These are phyloP conservation scores for Heliconius hewitsoni DNA, from an alignment of 1,140 invertebrate species.

Conservation along the genomic window DNA sequence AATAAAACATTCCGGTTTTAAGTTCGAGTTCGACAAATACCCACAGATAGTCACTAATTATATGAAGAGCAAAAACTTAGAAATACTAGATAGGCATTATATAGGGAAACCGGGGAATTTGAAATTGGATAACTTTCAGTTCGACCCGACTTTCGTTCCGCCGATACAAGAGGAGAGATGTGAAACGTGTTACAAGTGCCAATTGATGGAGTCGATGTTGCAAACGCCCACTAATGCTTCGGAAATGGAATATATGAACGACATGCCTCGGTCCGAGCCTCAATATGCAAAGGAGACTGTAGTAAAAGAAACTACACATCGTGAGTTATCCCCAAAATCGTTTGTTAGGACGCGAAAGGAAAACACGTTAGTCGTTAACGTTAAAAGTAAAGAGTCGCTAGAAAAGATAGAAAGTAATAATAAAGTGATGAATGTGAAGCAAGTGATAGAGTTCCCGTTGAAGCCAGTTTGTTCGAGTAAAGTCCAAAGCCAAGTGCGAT, in stretches of 20 bases:
- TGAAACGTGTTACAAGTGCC: conserved; percentile 78
- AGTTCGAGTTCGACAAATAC: conserved; percentile 87
- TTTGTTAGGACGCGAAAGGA: conserved; percentile 71
- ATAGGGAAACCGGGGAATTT: conserved; percentile 82
- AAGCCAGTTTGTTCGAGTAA: conserved; percentile 53
- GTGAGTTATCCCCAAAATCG: conserved; percentile 64
- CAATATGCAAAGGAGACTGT: conserved; percentile 73
- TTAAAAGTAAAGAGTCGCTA: conserved; percentile 36
- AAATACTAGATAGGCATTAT: conserved; percentile 84
- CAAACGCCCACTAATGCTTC: conserved; percentile 86
- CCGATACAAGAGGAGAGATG: conserved; percentile 76
- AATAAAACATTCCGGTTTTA: conserved; percentile 85
- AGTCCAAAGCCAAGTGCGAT: conserved; percentile 25
- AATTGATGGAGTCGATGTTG: conserved; percentile 78
- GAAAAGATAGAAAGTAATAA: conserved; percentile 29
- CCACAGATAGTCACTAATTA: conserved; percentile 86
- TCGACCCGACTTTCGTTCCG: conserved; percentile 72
- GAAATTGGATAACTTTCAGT: conserved; percentile 78
- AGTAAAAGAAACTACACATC: conserved; percentile 45
- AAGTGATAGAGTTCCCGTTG: conserved; percentile 84
- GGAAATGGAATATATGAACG: conserved; percentile 85
- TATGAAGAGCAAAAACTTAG: conserved; percentile 87
- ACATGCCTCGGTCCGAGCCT: conserved; percentile 76
- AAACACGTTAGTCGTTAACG: conserved; percentile 73
- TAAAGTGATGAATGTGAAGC: conserved; percentile 59